Evolutionary conservation across 2,888 invertebrate genomes (phyloP), one percentile per base, ranked within the genome.

Genomic region (Pterostichus niger): DNA sequence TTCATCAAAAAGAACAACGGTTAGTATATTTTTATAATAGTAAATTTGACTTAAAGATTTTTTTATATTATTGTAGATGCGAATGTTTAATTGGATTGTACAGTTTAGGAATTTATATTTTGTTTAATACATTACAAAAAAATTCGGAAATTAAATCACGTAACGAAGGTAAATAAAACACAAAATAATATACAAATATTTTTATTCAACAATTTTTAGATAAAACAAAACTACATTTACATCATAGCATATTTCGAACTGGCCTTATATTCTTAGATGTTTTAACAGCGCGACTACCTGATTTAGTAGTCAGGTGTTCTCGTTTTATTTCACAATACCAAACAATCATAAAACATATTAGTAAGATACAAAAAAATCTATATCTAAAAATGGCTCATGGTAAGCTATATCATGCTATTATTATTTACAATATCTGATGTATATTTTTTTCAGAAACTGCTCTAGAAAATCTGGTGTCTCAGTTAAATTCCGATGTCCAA

Each of bases 161-260:
- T 24, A 82, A 11, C 46, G 33, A 7, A 44, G 52, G 71, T 68
- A 54, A 80, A 68, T 52, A 52, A 59, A 44, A 13, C 7, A 79
- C 31, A 35, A 13, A 64, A 64, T 64, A 49, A 64, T 80, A 11
- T 71, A 44, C 15, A 71, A 49, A 80, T 64, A 64, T 79, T 71
- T 33, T 71, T 33, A 52, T 81, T 81, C 44, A 81, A 71, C 46
- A 80, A 80, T 61, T 78, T 76, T 54, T 52, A 80, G 80, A 81
- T 81, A 52, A 6, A 54, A 24, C 40, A 56, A 73, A 44, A 44
- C 11, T 78, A 17, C 24, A 6, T 13, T 44, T 44, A n/a, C 71
- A 71, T 71, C 44, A 81, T 44, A 56, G 15, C 10, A 71, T 81
- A 17, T 81, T 81, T 17, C 35, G 33, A 24, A 6, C 17, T 35